Evolutionary conservation across 2,797 vertebrate species (phyloP), one percentile per base, ranked within the genome.

Genomic region (Bradypus variegatus): DNA sequence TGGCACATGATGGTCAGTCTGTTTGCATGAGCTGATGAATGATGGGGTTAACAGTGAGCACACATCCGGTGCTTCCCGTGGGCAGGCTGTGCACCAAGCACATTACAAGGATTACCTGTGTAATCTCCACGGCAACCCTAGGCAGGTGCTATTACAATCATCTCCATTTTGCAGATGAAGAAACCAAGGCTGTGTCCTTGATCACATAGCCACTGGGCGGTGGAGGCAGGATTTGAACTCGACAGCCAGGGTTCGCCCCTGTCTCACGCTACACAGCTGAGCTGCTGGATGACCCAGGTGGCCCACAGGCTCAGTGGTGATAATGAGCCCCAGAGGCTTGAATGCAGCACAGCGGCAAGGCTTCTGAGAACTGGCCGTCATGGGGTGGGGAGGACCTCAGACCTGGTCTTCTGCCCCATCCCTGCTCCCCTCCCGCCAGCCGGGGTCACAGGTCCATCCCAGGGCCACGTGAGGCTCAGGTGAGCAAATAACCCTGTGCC

Each of bases 401-500:
- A 41, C 50, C 33, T n/a, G n/a, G 13, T 62, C 5, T 18, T 95
- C 25, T 70, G 75, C 27, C 72, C 38, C 14, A 38, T 80, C 38
- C 33, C 53, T 94, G 16, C 10, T 45, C 41, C 41, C 31, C 27
- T 60, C 58, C 36, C 70, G 45, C 48, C n/a, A 25, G 64, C 8
- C 33, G 45, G 33, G 82, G 81, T 93, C 82, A 53, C 73, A 86
- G 90, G 45, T 45, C 53, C 65, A 55, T 75, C 36, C 55, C 41
- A 36, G 62, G 65, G 86, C 70, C 90, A 31, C 64, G 5, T 7
- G 73, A 79, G 10, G 72, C 65, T 92, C 81, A 84, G 27, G 6
- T 0, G 1, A 84, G 15, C 36, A 82, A 88, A 64, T 19, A 19
- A 7, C 13, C 1, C 15, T 0, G 1, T 62, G 0, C 2, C 75